phyloP scores from a whole-genome alignment of 2,797 vertebrate species.

The Eospalax fontanierii region DNA sequence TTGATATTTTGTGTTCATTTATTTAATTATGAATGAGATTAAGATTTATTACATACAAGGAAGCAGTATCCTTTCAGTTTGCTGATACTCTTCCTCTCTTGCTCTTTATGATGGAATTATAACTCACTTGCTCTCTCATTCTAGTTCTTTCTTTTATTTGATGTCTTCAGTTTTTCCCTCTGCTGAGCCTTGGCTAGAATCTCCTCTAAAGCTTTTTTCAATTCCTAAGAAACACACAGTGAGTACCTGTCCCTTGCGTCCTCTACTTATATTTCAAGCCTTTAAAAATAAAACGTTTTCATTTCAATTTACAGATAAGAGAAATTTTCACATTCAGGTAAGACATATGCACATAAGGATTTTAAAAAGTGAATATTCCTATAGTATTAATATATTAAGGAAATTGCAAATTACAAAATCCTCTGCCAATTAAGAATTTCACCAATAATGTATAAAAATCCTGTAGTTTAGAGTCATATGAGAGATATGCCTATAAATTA shows the following conservation, averaged over 20 bases:
- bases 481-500: not conserved
- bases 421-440: not conserved
- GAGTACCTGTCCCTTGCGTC: not conserved
- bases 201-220: not conserved
- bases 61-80: not conserved
- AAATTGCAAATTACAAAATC: not conserved
- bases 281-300: not conserved
- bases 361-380: not conserved
- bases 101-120: not conserved
- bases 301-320: not conserved
- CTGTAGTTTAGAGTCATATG: not conserved
- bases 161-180: not conserved
- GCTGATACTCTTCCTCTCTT: not conserved
- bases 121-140: not conserved
- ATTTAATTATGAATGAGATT: conserved; percentile 7
- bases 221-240: not conserved
- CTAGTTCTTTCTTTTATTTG: not conserved
- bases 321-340: not conserved
- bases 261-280: not conserved
- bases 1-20: conserved; percentile 14
- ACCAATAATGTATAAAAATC: not conserved
- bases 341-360: not conserved
- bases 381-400: not conserved
- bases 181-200: not conserved
- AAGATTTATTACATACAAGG: not conserved